Evolutionary conservation across 2,797 vertebrate species (phyloP).

Genomic region (Chelon labrosus): DNA sequence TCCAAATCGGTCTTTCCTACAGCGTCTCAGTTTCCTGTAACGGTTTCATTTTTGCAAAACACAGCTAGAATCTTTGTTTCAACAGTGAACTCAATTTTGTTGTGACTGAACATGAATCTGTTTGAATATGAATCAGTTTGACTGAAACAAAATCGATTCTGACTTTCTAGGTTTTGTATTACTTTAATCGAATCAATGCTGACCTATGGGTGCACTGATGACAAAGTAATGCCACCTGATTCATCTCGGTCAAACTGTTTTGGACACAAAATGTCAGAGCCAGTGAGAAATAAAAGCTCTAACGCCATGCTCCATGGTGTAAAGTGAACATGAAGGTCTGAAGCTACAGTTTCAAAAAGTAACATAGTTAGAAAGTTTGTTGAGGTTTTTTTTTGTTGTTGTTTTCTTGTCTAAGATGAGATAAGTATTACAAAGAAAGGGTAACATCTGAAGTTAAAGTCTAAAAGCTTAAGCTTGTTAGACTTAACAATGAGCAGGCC

Average conservation of each 20-base stretch:
- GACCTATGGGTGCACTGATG: constrained; percentile 6
- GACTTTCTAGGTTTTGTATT: constrained; percentile 12
- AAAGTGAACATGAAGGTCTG: constrained; percentile 7
- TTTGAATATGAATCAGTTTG: constrained; percentile 11
- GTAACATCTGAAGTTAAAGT: background rate
- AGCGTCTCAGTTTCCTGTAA: background rate
- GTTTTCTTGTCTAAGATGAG: background rate
- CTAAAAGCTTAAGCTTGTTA: background rate
- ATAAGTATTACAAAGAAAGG: background rate
- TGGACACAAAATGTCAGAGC: constrained; percentile 13
- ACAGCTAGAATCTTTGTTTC: constrained; percentile 3
- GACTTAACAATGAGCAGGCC: background rate
- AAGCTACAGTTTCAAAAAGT: constrained; percentile 1
- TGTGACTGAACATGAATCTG: constrained; percentile 14
- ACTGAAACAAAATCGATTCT: background rate
- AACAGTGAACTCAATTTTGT: constrained; percentile 8
- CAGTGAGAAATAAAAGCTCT: constrained; percentile 10
- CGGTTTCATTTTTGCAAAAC: constrained; percentile 9
- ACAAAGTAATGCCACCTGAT: constrained; percentile 23
- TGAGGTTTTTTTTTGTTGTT: background rate
- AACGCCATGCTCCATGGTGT: background rate
- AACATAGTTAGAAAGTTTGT: constrained; percentile 16
- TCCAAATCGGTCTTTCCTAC: constrained; percentile 33
- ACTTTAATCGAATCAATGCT: constrained; percentile 19
- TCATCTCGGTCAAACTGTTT: constrained; percentile 21